These are phyloP conservation scores for Phyllotreta striolata DNA, from an alignment of 2,888 invertebrate genomes.

Conservation along the genomic window DNA sequence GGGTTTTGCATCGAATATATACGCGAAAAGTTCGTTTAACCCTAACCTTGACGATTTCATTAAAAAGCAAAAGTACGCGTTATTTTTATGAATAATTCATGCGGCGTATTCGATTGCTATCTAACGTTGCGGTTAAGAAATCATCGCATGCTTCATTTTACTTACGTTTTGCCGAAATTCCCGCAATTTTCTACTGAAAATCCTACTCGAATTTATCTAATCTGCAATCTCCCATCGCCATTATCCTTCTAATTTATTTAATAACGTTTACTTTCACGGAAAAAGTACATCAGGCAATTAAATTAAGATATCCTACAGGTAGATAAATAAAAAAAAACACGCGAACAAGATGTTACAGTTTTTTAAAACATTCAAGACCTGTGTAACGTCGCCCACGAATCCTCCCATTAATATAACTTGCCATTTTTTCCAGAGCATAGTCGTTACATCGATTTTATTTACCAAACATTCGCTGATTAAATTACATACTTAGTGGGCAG, in stretches of 20 bases:
- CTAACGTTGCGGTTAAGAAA: constrained; percentile 34
- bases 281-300: too few relatives aligned
- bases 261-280: too few relatives aligned
- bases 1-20: too few relatives aligned
- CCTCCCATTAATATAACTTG: constrained; percentile 23
- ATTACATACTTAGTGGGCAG: too few relatives aligned
- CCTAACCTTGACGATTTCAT: constrained; percentile 46
- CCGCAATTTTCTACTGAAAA: too few relatives aligned
- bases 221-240: too few relatives aligned
- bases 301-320: too few relatives aligned
- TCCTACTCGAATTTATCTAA: too few relatives aligned
- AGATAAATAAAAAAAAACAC: not conserved
- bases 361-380: constrained; percentile 18
- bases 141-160: constrained; percentile 13
- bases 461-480: too few relatives aligned
- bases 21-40: constrained; percentile 43
- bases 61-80: constrained; percentile 45
- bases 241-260: too few relatives aligned
- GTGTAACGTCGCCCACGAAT: constrained; percentile 21
- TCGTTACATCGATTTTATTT: too few relatives aligned
- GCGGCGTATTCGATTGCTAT: constrained; percentile 43
- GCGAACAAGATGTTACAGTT: constrained; percentile 21
- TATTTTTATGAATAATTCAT: constrained; percentile 45
- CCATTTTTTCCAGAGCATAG: not conserved
- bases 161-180: too few relatives aligned